phyloP scores from a whole-genome alignment of 2,113 vertebrate genomes.

The Colinus virginianus region DNA sequence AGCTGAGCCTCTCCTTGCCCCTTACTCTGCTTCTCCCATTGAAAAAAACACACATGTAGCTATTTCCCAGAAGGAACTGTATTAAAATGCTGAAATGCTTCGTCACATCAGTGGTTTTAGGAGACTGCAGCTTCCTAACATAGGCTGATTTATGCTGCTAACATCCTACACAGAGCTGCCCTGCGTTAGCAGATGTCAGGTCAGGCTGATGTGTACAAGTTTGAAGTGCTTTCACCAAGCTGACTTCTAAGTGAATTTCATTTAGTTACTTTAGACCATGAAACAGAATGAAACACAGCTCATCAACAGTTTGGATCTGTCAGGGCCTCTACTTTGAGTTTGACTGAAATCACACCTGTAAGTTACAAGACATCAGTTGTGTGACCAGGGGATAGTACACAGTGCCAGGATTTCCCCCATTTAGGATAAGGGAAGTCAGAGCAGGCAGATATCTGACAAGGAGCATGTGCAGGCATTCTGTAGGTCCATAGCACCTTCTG shows the following conservation, averaged over 20 bases:
- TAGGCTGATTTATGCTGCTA: neutral
- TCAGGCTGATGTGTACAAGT: neutral
- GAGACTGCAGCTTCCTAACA: neutral
- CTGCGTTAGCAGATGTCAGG: neutral
- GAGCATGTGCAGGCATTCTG: neutral
- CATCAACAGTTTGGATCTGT: neutral
- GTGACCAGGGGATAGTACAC: neutral
- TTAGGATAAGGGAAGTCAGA: neutral
- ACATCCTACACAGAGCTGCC: neutral
- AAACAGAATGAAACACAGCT: neutral
- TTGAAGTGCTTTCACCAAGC: neutral
- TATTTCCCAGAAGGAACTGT: neutral
- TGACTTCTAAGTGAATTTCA: neutral
- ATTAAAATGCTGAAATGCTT: neutral
- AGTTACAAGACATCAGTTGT: neutral
- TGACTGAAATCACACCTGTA: neutral
- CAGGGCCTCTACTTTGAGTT: neutral
- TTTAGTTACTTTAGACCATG: neutral
- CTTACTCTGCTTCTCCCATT: neutral
- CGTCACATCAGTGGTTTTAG: neutral
- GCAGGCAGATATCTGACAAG: neutral
- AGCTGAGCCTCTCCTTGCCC: neutral
- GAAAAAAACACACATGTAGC: neutral
- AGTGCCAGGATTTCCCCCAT: fast-evolving
- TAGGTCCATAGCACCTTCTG: neutral